phyloP scores from a whole-genome alignment of 2,888 invertebrate genomes.

The Polietes domitor region DNA sequence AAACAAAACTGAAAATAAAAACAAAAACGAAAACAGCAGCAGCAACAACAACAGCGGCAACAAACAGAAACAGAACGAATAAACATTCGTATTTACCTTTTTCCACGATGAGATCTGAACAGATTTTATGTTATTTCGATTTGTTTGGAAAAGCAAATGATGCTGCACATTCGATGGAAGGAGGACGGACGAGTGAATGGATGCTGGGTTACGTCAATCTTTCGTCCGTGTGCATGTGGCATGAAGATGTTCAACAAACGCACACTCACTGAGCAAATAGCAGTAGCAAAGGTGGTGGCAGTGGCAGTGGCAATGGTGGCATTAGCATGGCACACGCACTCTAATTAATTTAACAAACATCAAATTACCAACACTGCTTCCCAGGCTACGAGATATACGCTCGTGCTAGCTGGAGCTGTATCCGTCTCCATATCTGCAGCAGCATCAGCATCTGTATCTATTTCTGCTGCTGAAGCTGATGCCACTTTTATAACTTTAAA shows the following conservation, averaged over 20 bases:
- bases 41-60: neutral
- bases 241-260: conserved; percentile 45
- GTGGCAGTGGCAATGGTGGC: conserved; percentile 6
- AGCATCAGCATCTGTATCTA: neutral
- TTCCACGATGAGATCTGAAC: conserved; percentile 21
- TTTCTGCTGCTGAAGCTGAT: neutral
- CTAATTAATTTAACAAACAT: conserved; percentile 66
- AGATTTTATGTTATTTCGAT: conserved; percentile 14
- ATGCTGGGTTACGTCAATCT: conserved; percentile 29
- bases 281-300: conserved; percentile 27
- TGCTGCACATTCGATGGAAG: conserved; percentile 27
- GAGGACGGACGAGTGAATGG: neutral
- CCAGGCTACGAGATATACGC: neutral
- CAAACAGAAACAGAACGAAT: neutral
- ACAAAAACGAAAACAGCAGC: neutral
- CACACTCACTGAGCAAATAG: neutral
- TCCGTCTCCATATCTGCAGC: neutral
- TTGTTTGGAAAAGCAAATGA: conserved; percentile 40
- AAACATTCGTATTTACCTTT: conserved; percentile 52
- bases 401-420: neutral
- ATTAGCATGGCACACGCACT: conserved; percentile 43
- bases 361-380: conserved; percentile 53
- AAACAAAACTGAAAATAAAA: conserved; percentile 12
- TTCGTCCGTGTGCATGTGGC: conserved; percentile 40
- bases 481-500: conserved; percentile 4